phyloP scores from a whole-genome alignment of 92 coral and sea anemone species.

The Porites rus region DNA sequence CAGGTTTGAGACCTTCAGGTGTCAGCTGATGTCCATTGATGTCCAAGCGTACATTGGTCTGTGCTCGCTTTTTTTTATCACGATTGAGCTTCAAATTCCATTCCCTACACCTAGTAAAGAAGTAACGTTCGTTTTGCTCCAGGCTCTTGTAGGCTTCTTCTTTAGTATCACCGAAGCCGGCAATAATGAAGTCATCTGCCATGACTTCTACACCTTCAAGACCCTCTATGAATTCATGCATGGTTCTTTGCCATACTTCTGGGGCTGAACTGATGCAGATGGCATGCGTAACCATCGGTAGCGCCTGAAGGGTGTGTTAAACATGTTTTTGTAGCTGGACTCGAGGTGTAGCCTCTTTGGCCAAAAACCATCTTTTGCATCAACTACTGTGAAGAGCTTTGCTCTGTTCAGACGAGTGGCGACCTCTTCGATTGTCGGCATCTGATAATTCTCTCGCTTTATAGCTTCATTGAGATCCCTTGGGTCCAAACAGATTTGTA shows the following conservation, averaged over 20 bases:
- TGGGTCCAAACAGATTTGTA: constrained; percentile 8
- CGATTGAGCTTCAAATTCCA: constrained; percentile 55
- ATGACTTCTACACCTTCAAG: constrained; percentile 53
- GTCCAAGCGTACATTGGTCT: constrained; percentile 39
- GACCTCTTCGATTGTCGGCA: constrained; percentile 36
- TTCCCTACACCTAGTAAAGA: constrained; percentile 52
- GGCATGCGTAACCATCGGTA: no score
- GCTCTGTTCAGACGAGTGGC: constrained; percentile 24
- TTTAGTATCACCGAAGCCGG: constrained; percentile 39
- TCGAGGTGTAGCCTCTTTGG: no score
- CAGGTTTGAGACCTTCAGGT: constrained; percentile 48
- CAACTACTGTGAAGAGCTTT: constrained; percentile 36
- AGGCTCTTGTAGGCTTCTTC: constrained; percentile 44
- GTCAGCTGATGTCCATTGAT: constrained; percentile 32
- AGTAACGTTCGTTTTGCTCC: constrained; percentile 37
- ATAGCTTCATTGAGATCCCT: constrained; percentile 16
- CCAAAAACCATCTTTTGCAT: constrained; percentile 2
- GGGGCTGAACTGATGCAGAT: neutral
- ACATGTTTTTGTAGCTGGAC: no score
- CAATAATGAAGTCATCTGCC: constrained; percentile 54
- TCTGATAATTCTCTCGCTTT: neutral
- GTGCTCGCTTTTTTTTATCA: constrained; percentile 40
- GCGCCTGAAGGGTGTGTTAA: no score
- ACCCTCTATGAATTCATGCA: constrained; percentile 51
- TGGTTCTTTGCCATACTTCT: constrained; percentile 37